Percentiles rank a stretch among this genome's conserved stretches.
Conservation (phyloP, 1,140 invertebrate genomes). For the Trachymyrmex cornetzi region DNA sequence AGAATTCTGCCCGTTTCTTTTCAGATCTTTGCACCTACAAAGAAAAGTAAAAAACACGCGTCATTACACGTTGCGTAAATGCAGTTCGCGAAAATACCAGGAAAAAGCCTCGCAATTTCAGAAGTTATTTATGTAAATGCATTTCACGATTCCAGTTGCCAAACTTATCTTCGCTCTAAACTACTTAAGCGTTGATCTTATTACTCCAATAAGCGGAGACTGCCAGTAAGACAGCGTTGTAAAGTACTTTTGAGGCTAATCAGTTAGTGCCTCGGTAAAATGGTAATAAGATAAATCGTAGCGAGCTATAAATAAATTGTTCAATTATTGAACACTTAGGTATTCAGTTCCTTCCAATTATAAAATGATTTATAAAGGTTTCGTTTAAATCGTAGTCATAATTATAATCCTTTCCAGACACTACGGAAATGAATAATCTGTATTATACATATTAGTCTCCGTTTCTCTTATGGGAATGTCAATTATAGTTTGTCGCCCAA, state of each 20-base stretch:
- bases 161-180: conserved; percentile 58
- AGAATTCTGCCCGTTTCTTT: not conserved
- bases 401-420: not conserved
- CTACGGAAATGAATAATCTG: not conserved
- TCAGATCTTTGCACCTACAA: not conserved
- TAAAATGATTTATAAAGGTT: conserved; percentile 13
- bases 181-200: conserved; percentile 59
- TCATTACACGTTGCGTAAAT: conserved; percentile 12
- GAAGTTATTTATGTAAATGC: conserved; percentile 58
- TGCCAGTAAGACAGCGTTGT: conserved; percentile 24
- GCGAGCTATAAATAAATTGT: conserved; percentile 20
- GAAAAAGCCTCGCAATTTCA: conserved; percentile 39
- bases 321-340: conserved; percentile 24
- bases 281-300: conserved; percentile 52
- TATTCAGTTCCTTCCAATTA: not conserved
- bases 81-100: not conserved
- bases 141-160: conserved; percentile 53
- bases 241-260: conserved; percentile 59
- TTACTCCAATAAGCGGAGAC: conserved; percentile 53
- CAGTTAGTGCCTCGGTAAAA: conserved; percentile 38
- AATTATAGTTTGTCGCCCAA: conserved; percentile 9
- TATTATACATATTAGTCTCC: not conserved
- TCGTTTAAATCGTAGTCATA: not conserved
- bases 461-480: not conserved
- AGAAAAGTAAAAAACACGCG: not conserved